These are phyloP conservation scores for Cephalopachus bancanus DNA, from an alignment of 2,797 vertebrate genomes.

Conservation along the genomic window DNA sequence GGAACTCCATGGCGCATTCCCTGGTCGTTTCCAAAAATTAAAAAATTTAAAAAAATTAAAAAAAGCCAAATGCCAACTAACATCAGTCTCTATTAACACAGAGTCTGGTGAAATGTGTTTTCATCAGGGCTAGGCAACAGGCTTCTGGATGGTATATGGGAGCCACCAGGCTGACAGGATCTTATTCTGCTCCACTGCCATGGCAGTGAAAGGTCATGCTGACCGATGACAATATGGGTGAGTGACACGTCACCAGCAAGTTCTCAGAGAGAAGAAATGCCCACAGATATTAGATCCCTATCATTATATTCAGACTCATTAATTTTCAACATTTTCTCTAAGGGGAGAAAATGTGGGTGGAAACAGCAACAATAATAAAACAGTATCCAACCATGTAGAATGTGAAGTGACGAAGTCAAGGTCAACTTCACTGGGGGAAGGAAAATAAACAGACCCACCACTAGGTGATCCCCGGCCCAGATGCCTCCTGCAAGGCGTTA, in stretches of 20 bases:
- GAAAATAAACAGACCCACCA: not conserved
- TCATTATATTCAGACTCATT: not conserved
- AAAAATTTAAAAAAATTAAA: no score
- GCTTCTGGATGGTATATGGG: not conserved
- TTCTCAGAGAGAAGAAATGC: conserved; percentile 69
- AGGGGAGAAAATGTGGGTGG: not conserved
- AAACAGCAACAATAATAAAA: not conserved
- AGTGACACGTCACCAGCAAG: conserved; percentile 26
- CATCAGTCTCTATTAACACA: not conserved
- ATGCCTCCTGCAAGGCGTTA: not conserved
- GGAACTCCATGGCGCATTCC: not conserved
- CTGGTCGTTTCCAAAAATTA: not conserved
- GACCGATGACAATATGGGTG: not conserved
- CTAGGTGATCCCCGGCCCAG: not conserved
- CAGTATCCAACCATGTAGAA: not conserved
- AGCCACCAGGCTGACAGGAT: not conserved
- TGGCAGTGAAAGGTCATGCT: not conserved
- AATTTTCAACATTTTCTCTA: not conserved
- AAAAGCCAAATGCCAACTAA: not conserved
- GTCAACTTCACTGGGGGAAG: not conserved
- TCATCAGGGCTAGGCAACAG: not conserved
- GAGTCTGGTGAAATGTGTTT: not conserved
- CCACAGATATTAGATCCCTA: not conserved
- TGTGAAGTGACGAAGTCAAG: not conserved
- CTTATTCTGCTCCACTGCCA: not conserved